phyloP scores from a whole-genome alignment of 2,888 invertebrate species.

The Gerris lacustris region DNA sequence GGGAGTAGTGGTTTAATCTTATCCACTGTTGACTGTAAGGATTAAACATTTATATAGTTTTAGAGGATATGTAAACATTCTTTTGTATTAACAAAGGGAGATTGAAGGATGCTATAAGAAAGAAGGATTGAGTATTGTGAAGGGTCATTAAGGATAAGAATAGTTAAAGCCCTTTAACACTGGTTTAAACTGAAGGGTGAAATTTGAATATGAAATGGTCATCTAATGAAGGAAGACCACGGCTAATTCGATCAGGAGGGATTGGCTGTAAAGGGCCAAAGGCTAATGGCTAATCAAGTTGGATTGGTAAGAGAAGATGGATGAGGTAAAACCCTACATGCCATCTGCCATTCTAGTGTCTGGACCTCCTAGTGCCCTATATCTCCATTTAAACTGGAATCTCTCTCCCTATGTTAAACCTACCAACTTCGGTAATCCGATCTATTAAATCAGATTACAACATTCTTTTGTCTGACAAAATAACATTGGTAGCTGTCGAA shows the following conservation, averaged over 20 bases:
- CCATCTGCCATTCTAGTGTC: neutral
- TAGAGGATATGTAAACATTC: no score
- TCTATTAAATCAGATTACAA: no score
- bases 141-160: neutral
- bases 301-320: neutral
- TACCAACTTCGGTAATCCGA: no score
- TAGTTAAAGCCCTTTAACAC: neutral
- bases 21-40: no score
- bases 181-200: neutral
- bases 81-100: no score
- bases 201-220: constrained; percentile 3
- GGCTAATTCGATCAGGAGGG: neutral
- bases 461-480: no score
- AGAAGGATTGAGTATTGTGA: neutral
- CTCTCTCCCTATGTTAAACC: no score
- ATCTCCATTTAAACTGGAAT: neutral
- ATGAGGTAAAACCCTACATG: neutral
- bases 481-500: no score
- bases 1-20: no score
- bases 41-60: no score
- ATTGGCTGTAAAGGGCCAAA: neutral
- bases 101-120: no score
- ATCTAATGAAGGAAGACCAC: neutral
- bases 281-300: neutral
- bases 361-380: neutral